Evolutionary conservation across 2,113 vertebrate species (phyloP).

Genomic region (Heteronetta atricapilla): DNA sequence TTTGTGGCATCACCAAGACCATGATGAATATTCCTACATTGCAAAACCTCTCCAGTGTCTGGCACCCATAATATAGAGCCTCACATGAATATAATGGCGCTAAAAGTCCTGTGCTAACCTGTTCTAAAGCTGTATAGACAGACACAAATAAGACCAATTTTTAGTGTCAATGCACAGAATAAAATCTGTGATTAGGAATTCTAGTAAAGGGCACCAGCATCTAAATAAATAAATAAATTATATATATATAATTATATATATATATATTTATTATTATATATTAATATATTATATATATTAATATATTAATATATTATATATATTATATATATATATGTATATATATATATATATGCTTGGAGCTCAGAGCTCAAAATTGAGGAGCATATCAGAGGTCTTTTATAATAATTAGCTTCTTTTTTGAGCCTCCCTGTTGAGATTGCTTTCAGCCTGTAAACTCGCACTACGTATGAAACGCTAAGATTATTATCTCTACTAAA

Average conservation of each 20-base stretch:
- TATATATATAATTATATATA: neutral
- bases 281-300: too few species aligned
- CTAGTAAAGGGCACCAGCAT: neutral
- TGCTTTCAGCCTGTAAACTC: neutral
- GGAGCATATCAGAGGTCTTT: neutral
- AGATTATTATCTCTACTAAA: neutral
- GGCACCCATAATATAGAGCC: neutral
- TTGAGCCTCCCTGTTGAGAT: neutral
- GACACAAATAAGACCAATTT: neutral
- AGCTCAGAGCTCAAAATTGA: neutral
- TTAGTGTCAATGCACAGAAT: neutral
- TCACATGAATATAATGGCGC: neutral
- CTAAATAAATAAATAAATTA: neutral
- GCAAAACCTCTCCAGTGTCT: neutral
- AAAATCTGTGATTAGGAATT: neutral
- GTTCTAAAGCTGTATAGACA: neutral
- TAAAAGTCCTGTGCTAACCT: neutral
- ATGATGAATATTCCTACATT: neutral
- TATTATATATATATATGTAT: neutral
- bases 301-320: neutral
- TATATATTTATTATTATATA: too few species aligned
- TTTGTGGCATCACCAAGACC: neutral
- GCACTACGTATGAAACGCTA: fast-evolving
- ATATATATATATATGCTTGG: neutral
- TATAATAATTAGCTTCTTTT: neutral